Conservation (phyloP, 2,888 invertebrate species). For the Chesias legatella region DNA sequence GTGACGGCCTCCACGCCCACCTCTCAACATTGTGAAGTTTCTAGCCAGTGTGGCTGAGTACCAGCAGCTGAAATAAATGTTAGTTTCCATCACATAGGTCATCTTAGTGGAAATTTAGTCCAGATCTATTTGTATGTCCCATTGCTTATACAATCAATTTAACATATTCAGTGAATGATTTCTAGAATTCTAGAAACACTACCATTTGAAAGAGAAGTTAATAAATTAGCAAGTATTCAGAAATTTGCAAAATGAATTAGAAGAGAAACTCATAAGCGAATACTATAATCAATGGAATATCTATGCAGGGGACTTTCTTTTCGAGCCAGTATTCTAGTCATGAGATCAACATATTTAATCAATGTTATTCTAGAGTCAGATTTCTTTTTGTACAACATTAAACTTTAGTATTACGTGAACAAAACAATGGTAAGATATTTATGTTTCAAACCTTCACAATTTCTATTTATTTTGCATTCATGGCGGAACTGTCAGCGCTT, state of each 20-base stretch:
- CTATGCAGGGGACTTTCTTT: slow-evolving; percentile 47
- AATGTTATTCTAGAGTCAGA: too few relatives aligned
- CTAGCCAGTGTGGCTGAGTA: slow-evolving; percentile 51
- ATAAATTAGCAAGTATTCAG: too few relatives aligned
- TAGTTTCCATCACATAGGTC: neutral
- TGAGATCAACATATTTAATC: slow-evolving; percentile 23
- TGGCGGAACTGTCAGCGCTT: slow-evolving; percentile 82
- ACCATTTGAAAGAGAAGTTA: too few relatives aligned
- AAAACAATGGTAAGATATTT: slow-evolving; percentile 36
- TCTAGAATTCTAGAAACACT: too few relatives aligned
- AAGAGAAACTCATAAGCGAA: slow-evolving; percentile 9
- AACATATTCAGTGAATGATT: too few relatives aligned
- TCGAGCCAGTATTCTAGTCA: slow-evolving; percentile 17
- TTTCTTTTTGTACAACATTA: slow-evolving; percentile 32
- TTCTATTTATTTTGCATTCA: slow-evolving; percentile 82
- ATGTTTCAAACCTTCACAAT: slow-evolving; percentile 63
- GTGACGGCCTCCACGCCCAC: slow-evolving; percentile 80
- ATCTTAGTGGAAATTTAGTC: too few relatives aligned
- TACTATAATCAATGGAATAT: slow-evolving; percentile 26
- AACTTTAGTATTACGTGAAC: slow-evolving; percentile 36
- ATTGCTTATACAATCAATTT: too few relatives aligned
- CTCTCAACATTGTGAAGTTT: slow-evolving; percentile 80
- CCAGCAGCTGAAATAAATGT: slow-evolving; percentile 61
- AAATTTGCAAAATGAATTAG: neutral
- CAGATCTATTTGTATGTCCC: too few relatives aligned